These are phyloP conservation scores for Condylostylus longicornis DNA, from an alignment of 1,140 invertebrate genomes.

Conservation along the genomic window DNA sequence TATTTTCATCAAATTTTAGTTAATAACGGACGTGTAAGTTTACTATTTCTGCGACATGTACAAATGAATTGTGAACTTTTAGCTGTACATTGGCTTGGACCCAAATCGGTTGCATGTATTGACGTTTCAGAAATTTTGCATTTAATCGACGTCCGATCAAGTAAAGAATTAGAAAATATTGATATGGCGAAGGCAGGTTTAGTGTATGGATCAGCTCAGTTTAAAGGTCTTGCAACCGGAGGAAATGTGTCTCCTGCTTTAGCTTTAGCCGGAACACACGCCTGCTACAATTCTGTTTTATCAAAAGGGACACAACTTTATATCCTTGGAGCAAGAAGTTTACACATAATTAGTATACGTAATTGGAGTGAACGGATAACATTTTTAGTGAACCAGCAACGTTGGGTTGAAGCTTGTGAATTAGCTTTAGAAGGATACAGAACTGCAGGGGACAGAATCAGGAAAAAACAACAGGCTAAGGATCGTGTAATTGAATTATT, in stretches of 20 bases:
- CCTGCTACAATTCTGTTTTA: constrained; percentile 81
- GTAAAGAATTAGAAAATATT: constrained; percentile 66
- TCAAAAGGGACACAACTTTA: constrained; percentile 67
- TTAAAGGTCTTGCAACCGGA: constrained; percentile 69
- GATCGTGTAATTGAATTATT: constrained; percentile 28
- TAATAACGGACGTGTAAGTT: constrained; percentile 20
- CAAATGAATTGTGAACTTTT: constrained; percentile 50
- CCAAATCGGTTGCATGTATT: constrained; percentile 66
- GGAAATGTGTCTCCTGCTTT: constrained; percentile 42
- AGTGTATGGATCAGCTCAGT: constrained; percentile 83
- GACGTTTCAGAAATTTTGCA: constrained; percentile 76
- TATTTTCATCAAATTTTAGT: constrained; percentile 50
- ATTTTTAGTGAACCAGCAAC: constrained; percentile 49
- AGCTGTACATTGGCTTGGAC: constrained; percentile 77
- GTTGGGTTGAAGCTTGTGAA: constrained; percentile 44
- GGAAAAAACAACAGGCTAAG: constrained; percentile 25
- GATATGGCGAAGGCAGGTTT: constrained; percentile 72
- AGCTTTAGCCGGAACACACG: constrained; percentile 57
- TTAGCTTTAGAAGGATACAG: constrained; percentile 31
- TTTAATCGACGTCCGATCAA: constrained; percentile 74
- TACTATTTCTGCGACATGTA: constrained; percentile 45
- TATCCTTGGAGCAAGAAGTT: constrained; percentile 64
- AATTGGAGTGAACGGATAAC: constrained; percentile 66
- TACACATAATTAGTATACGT: constrained; percentile 66
- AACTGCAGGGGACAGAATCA: constrained; percentile 20